Conservation (phyloP, 2,113 vertebrate species). For the Erythrocebus patas region DNA sequence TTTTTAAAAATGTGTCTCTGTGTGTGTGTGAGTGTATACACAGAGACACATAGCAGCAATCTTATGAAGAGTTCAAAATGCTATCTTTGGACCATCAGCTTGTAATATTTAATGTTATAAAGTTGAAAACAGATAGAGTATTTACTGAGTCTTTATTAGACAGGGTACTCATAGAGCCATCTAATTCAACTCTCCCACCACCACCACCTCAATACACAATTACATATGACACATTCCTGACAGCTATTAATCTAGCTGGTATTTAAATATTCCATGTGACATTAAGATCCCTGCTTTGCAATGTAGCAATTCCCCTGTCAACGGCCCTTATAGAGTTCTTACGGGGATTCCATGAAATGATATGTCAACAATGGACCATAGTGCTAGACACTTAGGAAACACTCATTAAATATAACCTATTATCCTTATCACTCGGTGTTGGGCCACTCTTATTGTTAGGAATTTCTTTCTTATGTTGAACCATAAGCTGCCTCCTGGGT, state of each 20-base stretch:
- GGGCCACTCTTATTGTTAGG: background rate
- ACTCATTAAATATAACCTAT: background rate
- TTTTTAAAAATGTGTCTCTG: background rate
- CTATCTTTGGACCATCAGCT: background rate
- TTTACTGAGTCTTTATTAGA: conserved; percentile 32
- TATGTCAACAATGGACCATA: background rate
- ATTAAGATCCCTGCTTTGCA: conserved; percentile 26
- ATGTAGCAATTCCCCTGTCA: background rate
- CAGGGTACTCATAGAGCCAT: background rate
- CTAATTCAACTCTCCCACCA: background rate
- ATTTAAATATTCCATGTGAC: conserved; percentile 9
- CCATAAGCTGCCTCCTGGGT: background rate
- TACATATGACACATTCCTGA: background rate
- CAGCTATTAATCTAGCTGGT: background rate
- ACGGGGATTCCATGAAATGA: background rate
- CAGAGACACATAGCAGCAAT: background rate
- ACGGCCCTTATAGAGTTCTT: background rate
- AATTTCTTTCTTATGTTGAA: background rate
- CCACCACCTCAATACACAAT: background rate
- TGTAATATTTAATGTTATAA: conserved; percentile 25
- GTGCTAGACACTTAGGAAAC: background rate
- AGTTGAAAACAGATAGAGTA: conserved; percentile 38
- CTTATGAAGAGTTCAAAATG: conserved; percentile 22
- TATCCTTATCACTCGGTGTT: background rate
- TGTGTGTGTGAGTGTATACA: background rate